These are phyloP conservation scores for Noctua janthe DNA, from an alignment of 2,888 invertebrate species.

Conservation along the genomic window DNA sequence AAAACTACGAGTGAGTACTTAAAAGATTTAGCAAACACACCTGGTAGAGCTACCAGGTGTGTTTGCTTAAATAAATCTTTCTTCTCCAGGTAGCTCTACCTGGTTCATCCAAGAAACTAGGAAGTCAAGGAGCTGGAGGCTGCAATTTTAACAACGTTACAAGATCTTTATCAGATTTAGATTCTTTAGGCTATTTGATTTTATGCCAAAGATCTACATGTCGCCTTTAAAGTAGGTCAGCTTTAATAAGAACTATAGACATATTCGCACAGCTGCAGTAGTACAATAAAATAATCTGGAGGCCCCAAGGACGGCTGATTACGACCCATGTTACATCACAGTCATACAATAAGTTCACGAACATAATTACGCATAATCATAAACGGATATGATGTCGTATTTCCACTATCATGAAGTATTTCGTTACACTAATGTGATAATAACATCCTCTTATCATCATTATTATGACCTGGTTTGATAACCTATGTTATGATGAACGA, in stretches of 20 bases:
- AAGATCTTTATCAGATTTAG: background rate
- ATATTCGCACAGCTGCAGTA: background rate
- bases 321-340: background rate
- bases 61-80: too few relatives aligned
- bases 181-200: background rate
- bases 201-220: background rate
- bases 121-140: background rate
- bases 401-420: background rate
- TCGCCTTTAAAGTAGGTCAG: background rate
- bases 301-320: background rate
- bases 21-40: background rate
- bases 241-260: background rate
- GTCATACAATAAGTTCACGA: conserved; percentile 21
- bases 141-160: background rate
- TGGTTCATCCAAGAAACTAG: background rate
- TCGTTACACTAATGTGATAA: background rate
- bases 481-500: conserved; percentile 10
- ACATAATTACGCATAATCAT: conserved; percentile 2
- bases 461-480: conserved; percentile 31
- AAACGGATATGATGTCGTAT: conserved; percentile 23
- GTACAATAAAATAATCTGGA: background rate
- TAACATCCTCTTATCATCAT: conserved; percentile 18
- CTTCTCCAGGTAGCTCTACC: too few relatives aligned
- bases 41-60: too few relatives aligned
- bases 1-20: background rate